Evolutionary conservation across 2,888 invertebrate genomes (phyloP).

Genomic region (Spatulosminthurus flaviceps): DNA sequence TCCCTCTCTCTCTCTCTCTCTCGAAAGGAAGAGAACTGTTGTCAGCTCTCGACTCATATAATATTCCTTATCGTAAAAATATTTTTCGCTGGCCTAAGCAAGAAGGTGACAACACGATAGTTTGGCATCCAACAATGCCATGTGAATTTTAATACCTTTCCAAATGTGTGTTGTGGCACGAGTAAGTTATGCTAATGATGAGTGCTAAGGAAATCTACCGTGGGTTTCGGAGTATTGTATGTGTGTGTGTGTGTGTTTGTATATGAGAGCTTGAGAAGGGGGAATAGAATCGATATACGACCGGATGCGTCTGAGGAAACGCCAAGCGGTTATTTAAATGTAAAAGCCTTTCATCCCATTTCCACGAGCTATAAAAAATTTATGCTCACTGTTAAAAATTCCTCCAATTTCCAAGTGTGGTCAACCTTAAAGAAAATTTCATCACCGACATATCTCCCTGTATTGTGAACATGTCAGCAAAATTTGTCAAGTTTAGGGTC

Average conservation of each 20-base stretch:
- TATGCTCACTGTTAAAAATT: constrained; percentile 29
- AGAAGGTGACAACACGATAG: constrained; percentile 27
- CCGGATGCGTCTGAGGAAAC: constrained; percentile 23
- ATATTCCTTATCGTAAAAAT: constrained; percentile 18
- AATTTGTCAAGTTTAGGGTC: neutral
- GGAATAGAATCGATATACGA: constrained; percentile 11
- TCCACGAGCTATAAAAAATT: constrained; percentile 28
- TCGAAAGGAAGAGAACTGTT: constrained; percentile 5
- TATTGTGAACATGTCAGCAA: constrained; percentile 14
- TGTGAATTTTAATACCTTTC: constrained; percentile 34
- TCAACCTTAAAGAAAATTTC: constrained; percentile 20
- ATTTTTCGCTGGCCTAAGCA: constrained; percentile 20
- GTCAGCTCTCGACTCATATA: constrained; percentile 23
- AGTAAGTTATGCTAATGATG: constrained; percentile 30
- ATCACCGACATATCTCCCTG: neutral
- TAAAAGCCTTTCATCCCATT: constrained; percentile 27
- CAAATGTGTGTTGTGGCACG: constrained; percentile 1
- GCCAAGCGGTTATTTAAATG: constrained; percentile 35
- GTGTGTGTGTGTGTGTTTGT: neutral
- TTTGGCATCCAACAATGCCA: constrained; percentile 36
- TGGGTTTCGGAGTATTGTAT: neutral
- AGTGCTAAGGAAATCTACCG: constrained; percentile 3
- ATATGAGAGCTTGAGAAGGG: neutral
- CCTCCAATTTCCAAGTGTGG: constrained; percentile 28
- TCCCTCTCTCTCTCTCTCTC: too few relatives aligned